Percentiles rank a stretch among this genome's conserved stretches.
Conservation (phyloP, 2,888 invertebrate genomes). For the Schizotus pectinicornis region DNA sequence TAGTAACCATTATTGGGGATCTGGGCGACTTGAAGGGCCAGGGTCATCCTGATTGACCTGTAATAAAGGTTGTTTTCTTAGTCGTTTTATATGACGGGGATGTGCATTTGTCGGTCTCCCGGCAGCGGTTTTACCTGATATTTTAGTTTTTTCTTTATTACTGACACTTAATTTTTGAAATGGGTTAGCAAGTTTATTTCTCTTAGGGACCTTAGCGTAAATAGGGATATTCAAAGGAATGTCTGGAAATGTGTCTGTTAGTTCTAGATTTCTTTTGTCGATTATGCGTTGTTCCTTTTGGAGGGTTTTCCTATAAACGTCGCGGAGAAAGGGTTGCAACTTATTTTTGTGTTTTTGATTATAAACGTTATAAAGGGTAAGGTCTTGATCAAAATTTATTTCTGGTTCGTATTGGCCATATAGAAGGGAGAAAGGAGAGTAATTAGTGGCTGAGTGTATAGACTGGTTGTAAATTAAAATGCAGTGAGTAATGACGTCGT, state of each 20-base stretch:
- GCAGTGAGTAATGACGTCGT: not conserved
- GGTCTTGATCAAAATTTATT: conserved; percentile 5
- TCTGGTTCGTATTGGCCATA: conserved; percentile 24
- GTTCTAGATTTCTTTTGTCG: not conserved
- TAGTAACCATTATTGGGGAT: not conserved
- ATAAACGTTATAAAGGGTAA: not conserved
- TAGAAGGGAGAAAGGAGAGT: conserved; percentile 14
- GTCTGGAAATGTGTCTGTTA: too few relatives aligned
- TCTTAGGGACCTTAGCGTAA: not conserved
- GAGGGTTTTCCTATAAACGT: too few relatives aligned
- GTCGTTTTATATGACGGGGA: not conserved
- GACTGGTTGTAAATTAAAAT: conserved; percentile 8
- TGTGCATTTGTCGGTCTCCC: too few relatives aligned
- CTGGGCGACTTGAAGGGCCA: not conserved
- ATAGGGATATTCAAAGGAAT: not conserved
- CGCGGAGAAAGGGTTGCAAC: too few relatives aligned
- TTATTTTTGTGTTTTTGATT: not conserved
- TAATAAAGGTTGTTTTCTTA: not conserved
- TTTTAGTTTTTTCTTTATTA: too few relatives aligned
- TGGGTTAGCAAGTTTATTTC: too few relatives aligned
- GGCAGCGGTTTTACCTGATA: too few relatives aligned
- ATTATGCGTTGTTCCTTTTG: not conserved
- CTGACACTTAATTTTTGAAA: too few relatives aligned
- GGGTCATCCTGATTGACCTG: not conserved
- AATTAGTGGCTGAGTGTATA: conserved; percentile 6